phyloP scores from a whole-genome alignment of 2,113 vertebrate genomes.

The Hippotragus niger region DNA sequence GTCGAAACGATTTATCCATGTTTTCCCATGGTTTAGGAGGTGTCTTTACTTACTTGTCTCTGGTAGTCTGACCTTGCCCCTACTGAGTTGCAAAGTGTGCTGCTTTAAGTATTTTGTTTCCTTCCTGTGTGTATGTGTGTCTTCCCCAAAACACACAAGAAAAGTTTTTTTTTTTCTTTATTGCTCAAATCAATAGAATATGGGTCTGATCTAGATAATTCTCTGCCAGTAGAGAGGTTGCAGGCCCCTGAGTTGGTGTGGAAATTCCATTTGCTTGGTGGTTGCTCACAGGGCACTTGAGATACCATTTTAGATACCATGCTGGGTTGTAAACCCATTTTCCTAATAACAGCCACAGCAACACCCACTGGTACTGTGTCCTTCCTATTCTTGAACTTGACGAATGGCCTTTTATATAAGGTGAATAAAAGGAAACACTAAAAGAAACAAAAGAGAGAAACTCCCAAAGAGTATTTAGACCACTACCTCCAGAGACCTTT shows the following conservation, averaged over 20 bases:
- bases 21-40: conserved; percentile 85
- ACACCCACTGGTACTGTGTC: conserved; percentile 24
- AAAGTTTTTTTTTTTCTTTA: background rate
- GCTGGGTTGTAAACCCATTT: conserved; percentile 27
- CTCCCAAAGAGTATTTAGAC: background rate
- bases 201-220: conserved; percentile 14
- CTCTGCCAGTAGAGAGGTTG: background rate
- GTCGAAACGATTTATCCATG: conserved; percentile 84
- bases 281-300: background rate
- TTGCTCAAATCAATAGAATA: conserved; percentile 35
- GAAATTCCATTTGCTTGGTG: background rate
- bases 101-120: background rate
- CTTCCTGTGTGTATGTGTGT: background rate
- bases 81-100: conserved; percentile 66
- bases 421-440: background rate
- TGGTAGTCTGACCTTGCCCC: conserved; percentile 79
- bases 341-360: conserved; percentile 41
- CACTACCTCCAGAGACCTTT: background rate
- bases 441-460: background rate
- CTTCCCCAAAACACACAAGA: conserved; percentile 10
- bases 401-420: conserved; percentile 39
- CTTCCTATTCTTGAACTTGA: conserved; percentile 74
- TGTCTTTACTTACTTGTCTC: conserved; percentile 84
- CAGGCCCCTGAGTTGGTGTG: background rate
- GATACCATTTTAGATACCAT: background rate